Conservation (phyloP, 2,113 vertebrate genomes). For the Tretioscincus oriximinensis region DNA sequence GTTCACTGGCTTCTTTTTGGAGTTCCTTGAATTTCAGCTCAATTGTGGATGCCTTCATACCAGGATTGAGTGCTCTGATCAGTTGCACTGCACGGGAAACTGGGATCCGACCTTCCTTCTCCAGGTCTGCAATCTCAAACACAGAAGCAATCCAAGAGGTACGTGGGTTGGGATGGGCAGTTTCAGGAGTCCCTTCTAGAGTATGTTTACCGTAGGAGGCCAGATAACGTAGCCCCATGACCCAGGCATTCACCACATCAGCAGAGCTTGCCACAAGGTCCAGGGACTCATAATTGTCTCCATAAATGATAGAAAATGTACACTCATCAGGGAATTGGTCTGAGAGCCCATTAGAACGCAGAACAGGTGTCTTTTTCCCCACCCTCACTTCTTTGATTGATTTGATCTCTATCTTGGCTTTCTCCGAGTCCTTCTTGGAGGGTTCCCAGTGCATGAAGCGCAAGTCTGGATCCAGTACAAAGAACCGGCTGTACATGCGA, state of each 20-base stretch:
- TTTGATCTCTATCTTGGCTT: constrained; percentile 91
- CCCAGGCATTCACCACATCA: constrained; percentile 90
- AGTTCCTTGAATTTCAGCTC: constrained; percentile 92
- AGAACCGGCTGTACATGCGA: constrained; percentile 92
- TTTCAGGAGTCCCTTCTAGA: constrained; percentile 75
- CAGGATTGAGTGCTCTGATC: constrained; percentile 87
- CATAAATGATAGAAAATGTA: constrained; percentile 91
- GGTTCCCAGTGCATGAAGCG: constrained; percentile 89
- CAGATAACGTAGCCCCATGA: constrained; percentile 90
- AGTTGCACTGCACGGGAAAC: constrained; percentile 85
- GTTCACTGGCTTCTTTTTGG: constrained; percentile 81
- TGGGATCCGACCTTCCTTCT: constrained; percentile 80
- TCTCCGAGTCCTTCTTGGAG: constrained; percentile 91
- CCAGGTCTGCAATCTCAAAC: constrained; percentile 83
- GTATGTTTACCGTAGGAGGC: constrained; percentile 88
- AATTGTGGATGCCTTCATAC: constrained; percentile 86
- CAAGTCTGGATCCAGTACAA: constrained; percentile 87
- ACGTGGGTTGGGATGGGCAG: constrained; percentile 80
- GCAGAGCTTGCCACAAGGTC: constrained; percentile 88
- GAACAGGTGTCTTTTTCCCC: constrained; percentile 89
- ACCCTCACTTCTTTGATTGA: constrained; percentile 89
- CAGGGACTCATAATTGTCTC: constrained; percentile 92
- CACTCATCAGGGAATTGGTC: constrained; percentile 92
- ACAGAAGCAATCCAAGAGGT: constrained; percentile 88
- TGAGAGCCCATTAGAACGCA: constrained; percentile 88